phyloP scores from a whole-genome alignment of 2,888 invertebrate genomes.

The Pachydiplax longipennis region DNA sequence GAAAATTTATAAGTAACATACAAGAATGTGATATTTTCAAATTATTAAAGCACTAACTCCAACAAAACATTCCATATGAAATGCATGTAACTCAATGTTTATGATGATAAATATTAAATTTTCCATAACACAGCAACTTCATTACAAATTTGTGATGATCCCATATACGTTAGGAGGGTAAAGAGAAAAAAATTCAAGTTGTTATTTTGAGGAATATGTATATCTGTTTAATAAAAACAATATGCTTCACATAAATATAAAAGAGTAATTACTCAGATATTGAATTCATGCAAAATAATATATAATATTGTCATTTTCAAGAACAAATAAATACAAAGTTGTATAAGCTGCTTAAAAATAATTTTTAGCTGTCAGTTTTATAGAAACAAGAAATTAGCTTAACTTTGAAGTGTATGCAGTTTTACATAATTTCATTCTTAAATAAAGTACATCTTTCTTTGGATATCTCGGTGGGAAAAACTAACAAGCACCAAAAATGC shows the following conservation, averaged over 20 bases:
- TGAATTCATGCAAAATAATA: constrained; percentile 10
- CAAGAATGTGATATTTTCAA: no score
- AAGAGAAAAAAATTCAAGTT: background rate
- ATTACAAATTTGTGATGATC: no score
- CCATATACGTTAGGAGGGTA: background rate
- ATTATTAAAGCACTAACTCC: no score
- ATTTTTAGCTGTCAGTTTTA: background rate
- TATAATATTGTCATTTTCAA: background rate
- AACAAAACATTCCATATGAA: no score
- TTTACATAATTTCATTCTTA: constrained; percentile 3
- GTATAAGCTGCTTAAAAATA: background rate
- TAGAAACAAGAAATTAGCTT: background rate
- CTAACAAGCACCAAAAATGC: constrained; percentile 42
- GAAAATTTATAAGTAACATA: no score
- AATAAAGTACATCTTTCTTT: constrained; percentile 34
- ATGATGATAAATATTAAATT: background rate
- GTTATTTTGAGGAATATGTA: background rate
- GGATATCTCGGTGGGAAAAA: constrained; percentile 14
- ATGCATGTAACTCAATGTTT: background rate
- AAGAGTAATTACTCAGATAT: constrained; percentile 14
- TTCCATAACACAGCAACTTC: background rate
- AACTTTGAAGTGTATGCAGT: background rate
- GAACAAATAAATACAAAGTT: background rate
- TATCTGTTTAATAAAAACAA: constrained; percentile 9
- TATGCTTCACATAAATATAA: constrained; percentile 35